These are phyloP conservation scores for Chloroclysta siterata DNA, from an alignment of 2,888 invertebrate species.

Conservation along the genomic window DNA sequence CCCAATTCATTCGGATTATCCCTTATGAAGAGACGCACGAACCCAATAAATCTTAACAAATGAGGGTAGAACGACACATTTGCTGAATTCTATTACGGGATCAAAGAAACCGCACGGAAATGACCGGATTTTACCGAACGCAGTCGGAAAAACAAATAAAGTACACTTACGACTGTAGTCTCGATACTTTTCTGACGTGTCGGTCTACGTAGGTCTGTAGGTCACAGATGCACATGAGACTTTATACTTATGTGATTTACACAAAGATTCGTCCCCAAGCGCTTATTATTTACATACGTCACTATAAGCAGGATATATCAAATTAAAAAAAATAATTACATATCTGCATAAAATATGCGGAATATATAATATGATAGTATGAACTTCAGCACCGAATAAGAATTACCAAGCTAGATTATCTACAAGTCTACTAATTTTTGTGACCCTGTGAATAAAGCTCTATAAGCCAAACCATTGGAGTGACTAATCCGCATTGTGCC, in stretches of 20 bases:
- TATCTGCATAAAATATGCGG: no score
- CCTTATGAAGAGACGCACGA: slow-evolving; percentile 19
- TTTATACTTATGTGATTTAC: no score
- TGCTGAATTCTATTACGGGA: slow-evolving; percentile 36
- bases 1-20: slow-evolving; percentile 20
- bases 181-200: no score
- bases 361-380: no score
- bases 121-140: slow-evolving; percentile 20
- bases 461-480: neutral
- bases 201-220: no score
- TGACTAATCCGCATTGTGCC: neutral
- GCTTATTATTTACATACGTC: no score
- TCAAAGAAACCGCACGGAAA: slow-evolving; percentile 36
- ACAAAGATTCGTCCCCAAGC: no score
- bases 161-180: no score
- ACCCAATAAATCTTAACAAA: slow-evolving; percentile 38
- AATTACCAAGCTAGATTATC: neutral
- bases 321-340: no score
- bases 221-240: no score
- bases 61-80: slow-evolving; percentile 38
- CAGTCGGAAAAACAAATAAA: neutral
- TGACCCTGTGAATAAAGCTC: neutral
- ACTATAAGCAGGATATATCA: no score
- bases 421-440: neutral
- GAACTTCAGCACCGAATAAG: no score